Conservation (phyloP, 2,797 vertebrate genomes). For the Nyctalus aviator region DNA sequence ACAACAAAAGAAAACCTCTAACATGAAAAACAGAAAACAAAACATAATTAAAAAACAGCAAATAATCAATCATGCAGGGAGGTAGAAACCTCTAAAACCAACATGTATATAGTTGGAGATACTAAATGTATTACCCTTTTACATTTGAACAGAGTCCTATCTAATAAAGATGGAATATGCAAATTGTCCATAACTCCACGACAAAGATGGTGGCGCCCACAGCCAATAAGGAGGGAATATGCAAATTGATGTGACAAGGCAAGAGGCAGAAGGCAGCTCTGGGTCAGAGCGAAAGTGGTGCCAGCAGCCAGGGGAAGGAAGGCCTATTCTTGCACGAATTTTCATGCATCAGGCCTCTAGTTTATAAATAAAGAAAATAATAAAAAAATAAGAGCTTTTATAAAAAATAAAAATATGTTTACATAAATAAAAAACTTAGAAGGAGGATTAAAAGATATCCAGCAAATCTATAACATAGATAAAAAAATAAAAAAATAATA, state of each 20-base stretch:
- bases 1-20: neutral
- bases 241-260: no score
- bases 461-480: neutral
- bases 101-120: neutral
- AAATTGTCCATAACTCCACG: no score
- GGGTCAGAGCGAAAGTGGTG: no score
- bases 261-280: no score
- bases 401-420: constrained; percentile 33
- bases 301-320: no score
- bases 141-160: neutral
- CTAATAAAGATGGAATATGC: no score
- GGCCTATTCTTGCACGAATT: no score
- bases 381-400: neutral
- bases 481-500: neutral
- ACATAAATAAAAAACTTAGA: neutral
- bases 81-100: neutral
- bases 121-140: neutral
- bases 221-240: no score
- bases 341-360: no score
- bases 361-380: neutral
- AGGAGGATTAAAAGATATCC: neutral
- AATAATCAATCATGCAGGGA: neutral
- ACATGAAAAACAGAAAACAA: neutral
- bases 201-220: no score
- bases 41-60: neutral